Evolutionary conservation across 2,797 vertebrate species (phyloP).

Genomic region (Galaxias olidus): DNA sequence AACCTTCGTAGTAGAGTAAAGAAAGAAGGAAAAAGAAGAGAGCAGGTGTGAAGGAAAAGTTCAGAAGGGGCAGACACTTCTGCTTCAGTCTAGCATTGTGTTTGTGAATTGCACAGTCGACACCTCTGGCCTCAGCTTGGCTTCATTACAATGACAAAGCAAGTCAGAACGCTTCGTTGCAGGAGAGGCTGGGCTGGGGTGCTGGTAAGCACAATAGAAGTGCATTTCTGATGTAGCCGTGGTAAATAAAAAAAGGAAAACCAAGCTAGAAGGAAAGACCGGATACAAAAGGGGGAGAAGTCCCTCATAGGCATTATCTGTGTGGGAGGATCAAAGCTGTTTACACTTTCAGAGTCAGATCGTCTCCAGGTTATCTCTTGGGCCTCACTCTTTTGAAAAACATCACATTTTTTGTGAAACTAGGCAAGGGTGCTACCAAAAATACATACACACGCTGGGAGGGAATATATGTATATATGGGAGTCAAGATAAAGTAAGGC

Average conservation of each 20-base stretch:
- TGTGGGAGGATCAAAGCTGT: slow-evolving; percentile 55
- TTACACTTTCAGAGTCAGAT: slow-evolving; percentile 37
- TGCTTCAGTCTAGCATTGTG: slow-evolving; percentile 18
- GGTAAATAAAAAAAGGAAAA: slow-evolving; percentile 33
- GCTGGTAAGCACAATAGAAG: slow-evolving; percentile 45
- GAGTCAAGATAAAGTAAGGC: slow-evolving; percentile 17
- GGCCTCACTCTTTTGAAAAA: slow-evolving; percentile 22
- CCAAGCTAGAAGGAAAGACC: slow-evolving; percentile 43
- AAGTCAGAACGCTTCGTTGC: slow-evolving; percentile 41
- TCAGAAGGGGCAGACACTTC: slow-evolving; percentile 31
- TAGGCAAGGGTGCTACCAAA: background rate
- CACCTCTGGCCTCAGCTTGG: slow-evolving; percentile 67
- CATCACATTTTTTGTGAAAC: too few species aligned
- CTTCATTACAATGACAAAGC: slow-evolving; percentile 79
- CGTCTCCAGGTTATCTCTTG: slow-evolving; percentile 39
- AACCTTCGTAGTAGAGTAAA: slow-evolving; percentile 23
- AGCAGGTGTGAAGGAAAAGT: slow-evolving; percentile 17
- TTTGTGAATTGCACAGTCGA: slow-evolving; percentile 46
- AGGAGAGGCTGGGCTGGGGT: slow-evolving; percentile 22
- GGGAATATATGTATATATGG: slow-evolving; percentile 2
- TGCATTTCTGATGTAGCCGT: slow-evolving; percentile 53
- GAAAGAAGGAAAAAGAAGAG: slow-evolving; percentile 29
- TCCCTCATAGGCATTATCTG: slow-evolving; percentile 39
- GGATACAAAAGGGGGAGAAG: slow-evolving; percentile 44
- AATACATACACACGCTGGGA: slow-evolving; percentile 25